Evolutionary conservation across 2,797 vertebrate genomes (phyloP).

Genomic region (Semotilus atromaculatus): DNA sequence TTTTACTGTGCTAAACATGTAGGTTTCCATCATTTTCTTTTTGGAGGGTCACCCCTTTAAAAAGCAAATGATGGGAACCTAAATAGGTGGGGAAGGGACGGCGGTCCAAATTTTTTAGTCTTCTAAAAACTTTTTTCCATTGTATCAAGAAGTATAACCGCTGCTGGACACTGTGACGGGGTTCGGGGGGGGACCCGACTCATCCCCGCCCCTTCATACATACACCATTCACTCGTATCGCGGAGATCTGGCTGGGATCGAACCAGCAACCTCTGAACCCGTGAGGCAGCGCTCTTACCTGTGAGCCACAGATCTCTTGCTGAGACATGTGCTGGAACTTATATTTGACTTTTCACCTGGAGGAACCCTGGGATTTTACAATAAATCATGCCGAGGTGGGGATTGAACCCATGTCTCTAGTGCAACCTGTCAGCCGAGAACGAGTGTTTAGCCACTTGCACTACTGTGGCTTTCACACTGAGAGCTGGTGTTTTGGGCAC

Average conservation of each 20-base stretch:
- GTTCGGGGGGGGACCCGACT: too few relatives aligned
- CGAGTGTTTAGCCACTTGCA: too few relatives aligned
- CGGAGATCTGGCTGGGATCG: rapidly evolving
- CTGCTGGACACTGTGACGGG: background rate
- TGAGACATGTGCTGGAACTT: background rate
- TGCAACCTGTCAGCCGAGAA: too few relatives aligned
- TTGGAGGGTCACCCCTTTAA: background rate
- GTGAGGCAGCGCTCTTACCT: background rate
- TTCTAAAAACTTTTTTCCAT: background rate
- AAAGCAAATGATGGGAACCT: background rate
- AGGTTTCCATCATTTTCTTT: background rate
- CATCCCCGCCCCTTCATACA: background rate
- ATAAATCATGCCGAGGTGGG: background rate
- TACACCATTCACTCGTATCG: background rate
- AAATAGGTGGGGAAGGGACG: background rate
- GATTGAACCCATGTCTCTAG: rapidly evolving
- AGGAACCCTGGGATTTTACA: too few relatives aligned
- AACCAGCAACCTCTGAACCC: background rate
- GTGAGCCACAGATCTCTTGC: background rate
- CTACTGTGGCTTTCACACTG: too few relatives aligned
- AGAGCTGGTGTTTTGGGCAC: rapidly evolving
- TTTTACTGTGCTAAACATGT: background rate
- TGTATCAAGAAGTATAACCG: too few relatives aligned
- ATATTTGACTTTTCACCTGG: background rate
- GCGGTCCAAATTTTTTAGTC: rapidly evolving